Evolutionary conservation across 2,797 vertebrate species (phyloP).

Genomic region (Numenius phaeopus): DNA sequence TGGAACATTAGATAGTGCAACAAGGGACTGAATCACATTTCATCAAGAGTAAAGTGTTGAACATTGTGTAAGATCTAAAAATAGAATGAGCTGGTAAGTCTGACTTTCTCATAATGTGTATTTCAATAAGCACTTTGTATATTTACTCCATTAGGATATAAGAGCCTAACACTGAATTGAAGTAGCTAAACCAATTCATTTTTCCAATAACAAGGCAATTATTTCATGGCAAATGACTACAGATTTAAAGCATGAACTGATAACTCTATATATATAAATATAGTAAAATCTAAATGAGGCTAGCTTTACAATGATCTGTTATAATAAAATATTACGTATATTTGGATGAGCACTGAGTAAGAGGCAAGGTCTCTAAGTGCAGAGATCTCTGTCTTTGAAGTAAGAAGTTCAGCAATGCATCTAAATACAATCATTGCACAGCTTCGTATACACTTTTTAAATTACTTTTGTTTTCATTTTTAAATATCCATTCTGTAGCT

Average conservation of each 20-base stretch:
- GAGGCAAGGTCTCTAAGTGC: neutral
- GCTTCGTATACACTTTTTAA: constrained; percentile 59
- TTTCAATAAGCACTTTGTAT: constrained; percentile 52
- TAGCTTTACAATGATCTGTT: constrained; percentile 19
- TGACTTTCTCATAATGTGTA: constrained; percentile 16
- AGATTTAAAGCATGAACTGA: neutral
- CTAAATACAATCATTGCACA: constrained; percentile 58
- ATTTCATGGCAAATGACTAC: constrained; percentile 13
- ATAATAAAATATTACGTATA: constrained; percentile 26
- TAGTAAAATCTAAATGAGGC: constrained; percentile 15
- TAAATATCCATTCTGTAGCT: constrained; percentile 74
- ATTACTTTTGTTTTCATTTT: constrained; percentile 63
- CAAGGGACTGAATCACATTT: constrained; percentile 58
- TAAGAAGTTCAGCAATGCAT: constrained; percentile 55
- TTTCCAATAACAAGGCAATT: constrained; percentile 49
- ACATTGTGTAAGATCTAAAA: constrained; percentile 6
- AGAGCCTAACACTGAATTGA: constrained; percentile 8
- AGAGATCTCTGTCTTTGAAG: constrained; percentile 6
- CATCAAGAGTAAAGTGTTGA: constrained; percentile 38
- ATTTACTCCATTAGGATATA: neutral
- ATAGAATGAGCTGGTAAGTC: constrained; percentile 32
- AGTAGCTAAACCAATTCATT: constrained; percentile 33
- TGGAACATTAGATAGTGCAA: constrained; percentile 50
- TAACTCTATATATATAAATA: neutral
- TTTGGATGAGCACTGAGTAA: constrained; percentile 35